Base-by-base conservation (phyloP, 2,888 invertebrate species). In the Andrena trimmerana region DNA sequence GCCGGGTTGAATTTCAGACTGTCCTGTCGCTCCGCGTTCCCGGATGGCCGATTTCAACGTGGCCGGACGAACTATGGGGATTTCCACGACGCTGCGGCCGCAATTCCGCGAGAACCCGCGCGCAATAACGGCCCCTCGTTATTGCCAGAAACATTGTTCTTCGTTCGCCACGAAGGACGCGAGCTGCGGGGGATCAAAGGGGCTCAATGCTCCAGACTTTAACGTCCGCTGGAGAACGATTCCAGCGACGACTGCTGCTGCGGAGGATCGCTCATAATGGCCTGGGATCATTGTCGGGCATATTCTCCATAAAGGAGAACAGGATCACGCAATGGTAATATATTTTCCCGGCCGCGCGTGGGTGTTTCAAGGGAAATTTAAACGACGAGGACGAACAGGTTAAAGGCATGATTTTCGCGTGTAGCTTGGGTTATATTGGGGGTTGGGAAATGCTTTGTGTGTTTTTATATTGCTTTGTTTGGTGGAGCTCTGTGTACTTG, bases 131-230 rank as follows among this genome's bases (percentile, higher is more conserved):
- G 75, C 60, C 10, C 2, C 62, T 57, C 52, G 63, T 83, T 76
- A 76, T 83, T 83, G 84, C 65, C 52, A 60, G 67, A 54, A 72
- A 69, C 72, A 42, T 83, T 78, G 84, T 83, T 83, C 78, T 69
- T 83, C 68, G 83, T 67, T 71, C 62, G 59, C 69, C 29, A 2
- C 31, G 68, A 59, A 77, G 59, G 68, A 57, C 50, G 24, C 52
- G 29, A 29, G 5, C 69, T 60, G 8, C 13, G 8, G 27, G 73
- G 74, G 81, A 84, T 85, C 85, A 85, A 84, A 81, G 76, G 50
- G 67, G 76, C 84, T 77, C 78, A 59, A 79, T 73, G 62, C 73
- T 73, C 50, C 69, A 71, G 71, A 84, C 66, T 77, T 80, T 84
- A 80, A 84, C 77, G 84, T 76, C 33, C 80, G 16, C 48, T 16